Evolutionary conservation across 2,113 vertebrate species (phyloP).

Genomic region (Smithornis capensis): DNA sequence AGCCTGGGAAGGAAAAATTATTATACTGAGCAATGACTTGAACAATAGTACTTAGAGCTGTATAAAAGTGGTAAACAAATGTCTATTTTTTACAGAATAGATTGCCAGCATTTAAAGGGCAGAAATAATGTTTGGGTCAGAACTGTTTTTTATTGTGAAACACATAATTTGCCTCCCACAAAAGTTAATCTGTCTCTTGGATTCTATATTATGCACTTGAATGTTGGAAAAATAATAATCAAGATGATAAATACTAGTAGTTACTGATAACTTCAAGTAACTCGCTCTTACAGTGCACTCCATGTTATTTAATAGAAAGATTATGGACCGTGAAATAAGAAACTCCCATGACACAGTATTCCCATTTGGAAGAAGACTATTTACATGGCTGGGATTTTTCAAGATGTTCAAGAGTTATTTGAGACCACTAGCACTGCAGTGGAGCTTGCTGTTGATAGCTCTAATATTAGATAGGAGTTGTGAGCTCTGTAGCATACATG

Average conservation of each 20-base stretch:
- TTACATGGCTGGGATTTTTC: not conserved
- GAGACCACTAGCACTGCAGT: not conserved
- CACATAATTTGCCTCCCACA: not conserved
- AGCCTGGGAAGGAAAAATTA: not conserved
- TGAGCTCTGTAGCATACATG: not conserved
- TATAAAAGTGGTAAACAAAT: not conserved
- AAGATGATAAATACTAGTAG: not conserved
- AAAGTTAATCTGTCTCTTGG: not conserved
- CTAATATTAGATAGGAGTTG: not conserved
- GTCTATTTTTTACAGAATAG: not conserved
- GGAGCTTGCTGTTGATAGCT: not conserved
- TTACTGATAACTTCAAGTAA: not conserved
- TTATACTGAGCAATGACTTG: slow-evolving; percentile 8
- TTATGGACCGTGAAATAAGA: not conserved
- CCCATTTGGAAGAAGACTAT: not conserved
- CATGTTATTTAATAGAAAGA: not conserved
- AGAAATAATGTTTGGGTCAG: not conserved
- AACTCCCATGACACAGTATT: not conserved
- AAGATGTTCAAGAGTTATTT: not conserved
- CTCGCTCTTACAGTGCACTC: not conserved
- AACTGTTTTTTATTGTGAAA: not conserved
- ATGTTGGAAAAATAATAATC: not conserved
- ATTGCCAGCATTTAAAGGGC: not conserved
- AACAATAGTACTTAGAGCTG: not conserved
- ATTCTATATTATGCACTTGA: not conserved